These are phyloP conservation scores for Steinernema scapterisci DNA, from an alignment of 2,888 invertebrate species.

Conservation along the genomic window DNA sequence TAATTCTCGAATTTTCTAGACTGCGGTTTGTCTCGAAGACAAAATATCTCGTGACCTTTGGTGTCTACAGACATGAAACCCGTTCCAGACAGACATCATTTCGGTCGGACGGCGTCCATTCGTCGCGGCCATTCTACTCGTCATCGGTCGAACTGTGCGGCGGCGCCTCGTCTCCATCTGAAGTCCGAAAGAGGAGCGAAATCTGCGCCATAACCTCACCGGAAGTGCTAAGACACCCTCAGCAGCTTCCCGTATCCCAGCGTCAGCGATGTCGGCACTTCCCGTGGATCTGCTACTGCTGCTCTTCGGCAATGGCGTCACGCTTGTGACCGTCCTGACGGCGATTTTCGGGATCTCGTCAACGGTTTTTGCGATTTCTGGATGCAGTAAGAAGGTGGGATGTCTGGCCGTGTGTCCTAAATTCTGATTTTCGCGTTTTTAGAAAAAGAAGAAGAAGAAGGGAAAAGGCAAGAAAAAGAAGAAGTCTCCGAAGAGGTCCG, in stretches of 20 bases:
- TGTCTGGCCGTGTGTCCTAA: background rate
- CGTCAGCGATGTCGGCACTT: background rate
- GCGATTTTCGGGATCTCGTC: background rate
- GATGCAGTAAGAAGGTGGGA: conserved; percentile 20
- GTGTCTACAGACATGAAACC: too few species aligned
- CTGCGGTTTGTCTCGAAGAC: too few species aligned
- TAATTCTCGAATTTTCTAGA: too few species aligned
- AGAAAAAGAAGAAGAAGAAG: background rate
- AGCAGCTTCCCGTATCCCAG: background rate
- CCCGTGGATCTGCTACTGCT: background rate
- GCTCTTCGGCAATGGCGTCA: background rate
- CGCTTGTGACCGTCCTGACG: background rate
- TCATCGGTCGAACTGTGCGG: too few species aligned
- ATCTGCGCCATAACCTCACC: too few species aligned
- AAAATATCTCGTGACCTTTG: too few species aligned
- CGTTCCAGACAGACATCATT: too few species aligned
- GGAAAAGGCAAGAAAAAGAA: background rate
- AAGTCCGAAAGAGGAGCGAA: too few species aligned
- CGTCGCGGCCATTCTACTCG: too few species aligned
- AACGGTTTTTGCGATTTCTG: background rate
- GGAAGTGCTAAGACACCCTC: too few species aligned
- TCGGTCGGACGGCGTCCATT: too few species aligned
- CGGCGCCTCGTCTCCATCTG: too few species aligned
- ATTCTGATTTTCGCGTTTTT: background rate
- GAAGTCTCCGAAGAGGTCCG: background rate